A percentile compares a stretch with the other conserved stretches of the same genome.
Conservation (phyloP, 1,140 invertebrate species). For the Drosophila pseudoobscura region DNA sequence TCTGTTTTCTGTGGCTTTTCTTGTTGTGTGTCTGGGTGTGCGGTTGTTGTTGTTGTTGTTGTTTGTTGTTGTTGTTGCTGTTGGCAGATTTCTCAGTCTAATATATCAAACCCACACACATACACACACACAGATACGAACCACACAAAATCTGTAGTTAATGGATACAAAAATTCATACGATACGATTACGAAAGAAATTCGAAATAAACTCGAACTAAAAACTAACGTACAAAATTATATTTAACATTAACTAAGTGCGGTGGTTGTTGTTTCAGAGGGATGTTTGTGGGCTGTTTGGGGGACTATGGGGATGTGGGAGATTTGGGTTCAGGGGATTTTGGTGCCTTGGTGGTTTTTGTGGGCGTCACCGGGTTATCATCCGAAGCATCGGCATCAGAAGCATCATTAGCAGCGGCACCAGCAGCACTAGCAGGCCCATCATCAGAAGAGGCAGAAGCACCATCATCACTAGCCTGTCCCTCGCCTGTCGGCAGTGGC, state of each 20-base stretch:
- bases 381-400: too few relatives aligned
- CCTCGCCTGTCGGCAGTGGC: slow-evolving; percentile 7
- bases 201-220: slow-evolving; percentile 18
- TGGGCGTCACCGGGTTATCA: too few relatives aligned
- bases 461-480: slow-evolving; percentile 32
- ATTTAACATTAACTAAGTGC: slow-evolving; percentile 64
- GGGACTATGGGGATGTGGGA: neutral
- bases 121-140: neutral
- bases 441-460: slow-evolving; percentile 43
- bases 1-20: slow-evolving; percentile 1
- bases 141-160: slow-evolving; percentile 28
- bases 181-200: slow-evolving; percentile 32
- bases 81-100: slow-evolving; percentile 74
- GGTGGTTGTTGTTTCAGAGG: slow-evolving; percentile 45
- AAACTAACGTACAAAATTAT: slow-evolving; percentile 22
- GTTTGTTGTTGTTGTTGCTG: slow-evolving; percentile 20
- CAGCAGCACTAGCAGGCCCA: slow-evolving; percentile 22
- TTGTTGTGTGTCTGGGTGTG: slow-evolving; percentile 22
- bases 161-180: slow-evolving; percentile 19
- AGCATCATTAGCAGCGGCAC: slow-evolving; percentile 16
- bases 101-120: slow-evolving; percentile 27
- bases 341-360: too few relatives aligned
- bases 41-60: slow-evolving; percentile 22
- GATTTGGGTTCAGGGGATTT: neutral
- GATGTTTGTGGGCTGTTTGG: slow-evolving; percentile 1